These are phyloP conservation scores for Cyprinus carpio DNA, from an alignment of 2,113 vertebrate species.

Conservation along the genomic window DNA sequence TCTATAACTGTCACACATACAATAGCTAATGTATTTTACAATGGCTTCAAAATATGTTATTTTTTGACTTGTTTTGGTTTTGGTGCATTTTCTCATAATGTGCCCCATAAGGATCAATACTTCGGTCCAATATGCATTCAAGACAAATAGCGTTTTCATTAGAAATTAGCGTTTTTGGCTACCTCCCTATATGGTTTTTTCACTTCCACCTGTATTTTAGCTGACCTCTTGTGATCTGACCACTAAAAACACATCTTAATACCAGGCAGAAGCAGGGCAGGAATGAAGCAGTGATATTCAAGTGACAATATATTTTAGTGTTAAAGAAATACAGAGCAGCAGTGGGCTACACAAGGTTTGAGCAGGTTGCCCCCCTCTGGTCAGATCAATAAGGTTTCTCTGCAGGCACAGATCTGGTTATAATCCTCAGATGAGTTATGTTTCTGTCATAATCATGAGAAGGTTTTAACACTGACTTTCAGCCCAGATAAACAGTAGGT, in stretches of 20 bases:
- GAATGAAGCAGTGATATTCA: not conserved
- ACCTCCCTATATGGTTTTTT: not conserved
- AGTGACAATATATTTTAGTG: not conserved
- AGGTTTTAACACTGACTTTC: conserved; percentile 83
- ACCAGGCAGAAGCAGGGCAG: not conserved
- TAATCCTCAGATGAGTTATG: conserved; percentile 77
- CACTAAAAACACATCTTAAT: not conserved
- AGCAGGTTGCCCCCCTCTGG: conserved; percentile 67
- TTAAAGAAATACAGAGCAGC: conserved; percentile 41
- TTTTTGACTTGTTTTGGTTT: no score
- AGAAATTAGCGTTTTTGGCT: not conserved
- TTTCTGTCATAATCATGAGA: conserved; percentile 81
- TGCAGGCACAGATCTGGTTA: conserved; percentile 11
- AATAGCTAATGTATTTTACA: no score
- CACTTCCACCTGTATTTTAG: not conserved
- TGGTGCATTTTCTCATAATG: no score
- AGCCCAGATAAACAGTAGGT: conserved; percentile 82
- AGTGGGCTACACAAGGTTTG: conserved; percentile 43
- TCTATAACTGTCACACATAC: no score
- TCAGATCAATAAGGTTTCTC: conserved; percentile 81
- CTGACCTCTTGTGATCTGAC: not conserved
- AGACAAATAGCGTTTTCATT: no score
- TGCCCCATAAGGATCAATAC: no score
- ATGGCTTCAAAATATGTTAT: no score
- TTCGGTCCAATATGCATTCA: no score